Evolutionary conservation across 2,797 vertebrate species (phyloP).

Genomic region (Manis javanica): DNA sequence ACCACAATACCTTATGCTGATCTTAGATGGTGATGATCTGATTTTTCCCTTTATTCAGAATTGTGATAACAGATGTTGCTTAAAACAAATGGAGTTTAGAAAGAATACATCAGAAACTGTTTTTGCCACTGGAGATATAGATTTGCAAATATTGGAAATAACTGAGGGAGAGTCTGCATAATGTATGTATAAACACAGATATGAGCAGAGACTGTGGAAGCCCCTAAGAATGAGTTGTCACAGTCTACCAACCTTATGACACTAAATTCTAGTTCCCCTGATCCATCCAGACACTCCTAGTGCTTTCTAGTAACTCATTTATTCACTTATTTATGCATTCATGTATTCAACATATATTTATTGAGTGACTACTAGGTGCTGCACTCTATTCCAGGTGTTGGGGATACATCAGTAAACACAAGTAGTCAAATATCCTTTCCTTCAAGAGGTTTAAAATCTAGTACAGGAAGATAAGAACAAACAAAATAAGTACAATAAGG

Average conservation of each 20-base stretch:
- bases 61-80: background rate
- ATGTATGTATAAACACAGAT: background rate
- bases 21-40: background rate
- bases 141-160: slow-evolving; percentile 39
- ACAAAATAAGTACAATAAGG: slow-evolving; percentile 9
- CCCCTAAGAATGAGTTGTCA: background rate
- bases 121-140: background rate
- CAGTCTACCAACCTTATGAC: background rate
- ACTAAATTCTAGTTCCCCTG: slow-evolving; percentile 6
- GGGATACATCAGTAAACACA: slow-evolving; percentile 1
- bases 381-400: background rate
- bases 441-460: background rate
- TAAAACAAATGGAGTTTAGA: slow-evolving; percentile 34
- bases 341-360: slow-evolving; percentile 9
- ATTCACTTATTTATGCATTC: background rate
- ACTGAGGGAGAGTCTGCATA: slow-evolving; percentile 1
- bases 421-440: background rate
- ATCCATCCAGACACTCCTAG: background rate
- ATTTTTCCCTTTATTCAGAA: slow-evolving; percentile 46
- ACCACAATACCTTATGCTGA: background rate
- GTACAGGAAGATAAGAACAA: background rate
- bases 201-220: background rate
- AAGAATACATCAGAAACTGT: background rate
- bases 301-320: slow-evolving; percentile 6
- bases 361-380: background rate